phyloP scores from a whole-genome alignment of 2,797 vertebrate species.

The Podarcis siculus region DNA sequence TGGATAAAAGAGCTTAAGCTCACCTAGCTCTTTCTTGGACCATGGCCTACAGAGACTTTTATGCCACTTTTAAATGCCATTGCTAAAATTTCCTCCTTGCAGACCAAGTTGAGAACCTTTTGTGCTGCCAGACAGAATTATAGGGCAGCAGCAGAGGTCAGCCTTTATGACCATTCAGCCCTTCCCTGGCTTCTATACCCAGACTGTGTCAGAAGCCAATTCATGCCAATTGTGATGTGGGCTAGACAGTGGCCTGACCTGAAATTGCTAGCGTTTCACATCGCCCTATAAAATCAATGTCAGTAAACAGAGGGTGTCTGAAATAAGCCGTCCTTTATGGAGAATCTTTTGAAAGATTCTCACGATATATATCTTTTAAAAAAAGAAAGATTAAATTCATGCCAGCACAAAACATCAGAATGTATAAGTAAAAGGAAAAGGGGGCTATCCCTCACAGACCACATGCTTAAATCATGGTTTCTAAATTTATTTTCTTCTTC shows the following conservation, averaged over 20 bases:
- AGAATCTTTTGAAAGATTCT: background rate
- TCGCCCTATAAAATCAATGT: background rate
- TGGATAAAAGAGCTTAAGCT: background rate
- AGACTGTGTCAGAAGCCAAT: background rate
- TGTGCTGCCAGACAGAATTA: constrained; percentile 16
- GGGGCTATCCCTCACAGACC: background rate
- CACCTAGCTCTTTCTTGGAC: background rate
- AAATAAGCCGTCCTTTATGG: background rate
- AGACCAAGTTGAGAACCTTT: background rate
- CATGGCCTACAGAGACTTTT: background rate
- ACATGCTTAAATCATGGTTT: background rate
- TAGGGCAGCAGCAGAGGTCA: background rate
- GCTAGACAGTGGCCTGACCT: background rate
- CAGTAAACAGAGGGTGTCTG: background rate
- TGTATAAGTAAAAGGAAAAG: background rate
- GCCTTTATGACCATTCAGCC: background rate
- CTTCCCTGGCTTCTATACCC: background rate
- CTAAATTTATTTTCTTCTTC: constrained; percentile 3
- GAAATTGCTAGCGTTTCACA: background rate
- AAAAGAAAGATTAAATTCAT: background rate
- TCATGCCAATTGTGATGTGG: background rate
- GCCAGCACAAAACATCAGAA: background rate
- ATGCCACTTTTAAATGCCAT: background rate
- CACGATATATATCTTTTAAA: background rate
- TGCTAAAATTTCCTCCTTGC: background rate